Conservation (phyloP, 1,140 invertebrate genomes). For the Pentalonia nigronervosa region DNA sequence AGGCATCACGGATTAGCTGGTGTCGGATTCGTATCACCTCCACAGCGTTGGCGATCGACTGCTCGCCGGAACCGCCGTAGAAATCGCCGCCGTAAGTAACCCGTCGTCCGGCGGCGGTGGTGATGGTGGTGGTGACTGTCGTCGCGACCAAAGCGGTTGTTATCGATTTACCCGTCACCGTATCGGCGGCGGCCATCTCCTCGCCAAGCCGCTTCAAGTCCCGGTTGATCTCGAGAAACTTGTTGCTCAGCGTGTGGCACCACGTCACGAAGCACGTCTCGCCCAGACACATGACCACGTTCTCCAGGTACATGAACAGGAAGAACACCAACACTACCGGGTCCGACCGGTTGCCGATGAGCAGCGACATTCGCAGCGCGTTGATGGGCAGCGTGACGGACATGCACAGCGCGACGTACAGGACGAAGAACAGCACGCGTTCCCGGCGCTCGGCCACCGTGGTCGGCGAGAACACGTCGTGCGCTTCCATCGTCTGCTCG, state of each 20-base stretch:
- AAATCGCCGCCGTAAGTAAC: not conserved
- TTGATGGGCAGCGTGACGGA: not conserved
- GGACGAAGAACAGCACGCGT: not conserved
- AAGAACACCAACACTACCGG: not conserved
- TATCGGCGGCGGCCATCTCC: not conserved
- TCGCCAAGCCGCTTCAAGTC: not conserved
- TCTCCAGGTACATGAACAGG: not conserved
- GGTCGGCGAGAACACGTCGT: conserved; percentile 7
- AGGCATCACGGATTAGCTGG: not conserved
- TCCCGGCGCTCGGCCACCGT: not conserved
- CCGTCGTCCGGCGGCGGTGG: not conserved
- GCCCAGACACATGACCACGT: conserved; percentile 9
- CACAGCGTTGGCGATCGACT: not conserved
- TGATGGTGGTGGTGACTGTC: not conserved
- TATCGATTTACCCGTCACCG: not conserved
- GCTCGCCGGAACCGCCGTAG: not conserved
- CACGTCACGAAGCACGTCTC: not conserved
- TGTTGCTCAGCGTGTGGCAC: not conserved
- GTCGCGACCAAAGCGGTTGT: too few relatives aligned
- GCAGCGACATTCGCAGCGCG: not conserved
- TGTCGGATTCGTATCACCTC: conserved; percentile 25
- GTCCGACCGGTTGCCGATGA: not conserved
- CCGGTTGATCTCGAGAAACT: conserved; percentile 8
- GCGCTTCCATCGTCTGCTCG: not conserved
- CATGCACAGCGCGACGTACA: not conserved